Evolutionary conservation across 2,113 vertebrate species (phyloP), one percentile per base, ranked within the genome.

Genomic region (Corythornis madagascariensis): DNA sequence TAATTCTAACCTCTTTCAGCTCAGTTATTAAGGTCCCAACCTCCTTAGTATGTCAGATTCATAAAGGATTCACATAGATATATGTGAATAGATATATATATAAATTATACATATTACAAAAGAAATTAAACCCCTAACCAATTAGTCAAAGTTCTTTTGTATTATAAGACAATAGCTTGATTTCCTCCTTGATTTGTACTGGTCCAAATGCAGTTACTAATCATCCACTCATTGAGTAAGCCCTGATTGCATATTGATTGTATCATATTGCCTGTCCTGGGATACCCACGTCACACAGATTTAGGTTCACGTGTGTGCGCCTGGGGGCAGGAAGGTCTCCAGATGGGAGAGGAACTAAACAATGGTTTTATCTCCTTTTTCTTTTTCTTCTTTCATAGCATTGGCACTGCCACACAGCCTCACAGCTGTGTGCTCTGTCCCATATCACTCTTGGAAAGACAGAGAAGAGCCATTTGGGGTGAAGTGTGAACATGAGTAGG

Each of bases 301-400:
- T 20, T 7, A 56, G 60, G 31, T 18, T 28, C 3, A 11, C 7
- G 10, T 9, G 21, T 50, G 21, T 16, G 26, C 0, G 1, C 11
- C 48, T 28, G 16, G 10, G 48, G 33, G 14, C 16, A 77, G 10
- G 16, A 77, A 84, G 42, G 52, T 12, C 26, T 57, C 45, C 50
- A 74, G 45, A 19, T 31, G 22, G 31, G n/a, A 70, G 35, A 7
- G 59, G 57, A 48, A 42, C 5, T 31, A n/a, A 69, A 42, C 14
- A 55, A 11, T 1, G 0, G 4, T 35, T n/a, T 57, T 5, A 35
- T 47, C 10, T 78, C 35, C 19, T 66, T 26, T 22, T 20, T 48
- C n/a, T 47, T 74, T 29, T 43, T 31, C 13, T 28, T 45, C 25
- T 64, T 81, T 26, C 56, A 59, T 43, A 28, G 2, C 0, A 0